phyloP scores from a whole-genome alignment of 2,113 vertebrate species.

The Hyla sarda region DNA sequence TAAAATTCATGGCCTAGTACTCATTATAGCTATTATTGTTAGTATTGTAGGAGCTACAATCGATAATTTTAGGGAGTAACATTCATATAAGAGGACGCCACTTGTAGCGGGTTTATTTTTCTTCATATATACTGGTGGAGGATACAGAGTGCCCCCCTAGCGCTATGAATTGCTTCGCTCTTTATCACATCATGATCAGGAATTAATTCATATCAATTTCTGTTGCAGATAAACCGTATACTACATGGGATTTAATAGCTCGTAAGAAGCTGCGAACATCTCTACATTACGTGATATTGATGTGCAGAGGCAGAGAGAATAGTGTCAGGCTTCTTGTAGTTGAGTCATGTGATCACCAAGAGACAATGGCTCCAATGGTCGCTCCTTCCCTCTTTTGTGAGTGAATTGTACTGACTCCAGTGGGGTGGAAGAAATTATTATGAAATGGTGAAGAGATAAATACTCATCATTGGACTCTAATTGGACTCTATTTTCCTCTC shows the following conservation, averaged over 20 bases:
- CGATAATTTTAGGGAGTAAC: no score
- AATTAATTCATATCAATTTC: background rate
- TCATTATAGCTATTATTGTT: no score
- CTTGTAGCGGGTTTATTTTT: no score
- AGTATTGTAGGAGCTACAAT: no score
- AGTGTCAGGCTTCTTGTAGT: background rate
- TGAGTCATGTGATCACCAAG: background rate
- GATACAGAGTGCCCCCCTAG: no score
- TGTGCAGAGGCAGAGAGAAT: background rate
- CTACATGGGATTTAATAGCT: background rate
- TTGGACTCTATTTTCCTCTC: background rate
- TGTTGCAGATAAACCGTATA: background rate
- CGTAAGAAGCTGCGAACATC: background rate
- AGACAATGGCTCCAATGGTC: background rate
- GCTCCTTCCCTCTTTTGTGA: background rate
- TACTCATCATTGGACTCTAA: background rate
- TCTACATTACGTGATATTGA: background rate
- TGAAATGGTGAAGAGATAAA: background rate
- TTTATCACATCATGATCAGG: background rate
- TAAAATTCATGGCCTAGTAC: no score
- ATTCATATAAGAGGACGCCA: no score
- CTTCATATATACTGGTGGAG: no score
- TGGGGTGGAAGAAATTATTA: background rate
- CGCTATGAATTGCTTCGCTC: no score
- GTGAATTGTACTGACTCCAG: background rate